Base-by-base conservation (phyloP, 2,888 invertebrate genomes). In the Heliconius aoede region DNA sequence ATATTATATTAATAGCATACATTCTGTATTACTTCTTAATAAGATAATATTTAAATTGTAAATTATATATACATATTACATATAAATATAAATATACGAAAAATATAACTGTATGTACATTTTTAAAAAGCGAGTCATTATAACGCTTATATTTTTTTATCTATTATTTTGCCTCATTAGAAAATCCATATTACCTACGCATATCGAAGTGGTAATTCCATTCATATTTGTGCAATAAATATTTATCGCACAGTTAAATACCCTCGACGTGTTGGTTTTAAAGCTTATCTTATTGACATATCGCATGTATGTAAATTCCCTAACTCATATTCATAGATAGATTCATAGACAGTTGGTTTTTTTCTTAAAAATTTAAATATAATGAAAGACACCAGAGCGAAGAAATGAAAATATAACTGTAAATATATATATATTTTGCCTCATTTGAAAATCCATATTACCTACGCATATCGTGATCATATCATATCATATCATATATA, bases 361-460 rank as follows among this genome's bases (percentile, higher is more conserved):
- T 36, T 36, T 36, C 2, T 36, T n/a, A n/a, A n/a, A n/a, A n/a
- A n/a, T n/a, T n/a, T n/a, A n/a, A n/a, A n/a, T n/a, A n/a, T n/a
- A n/a, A n/a, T n/a, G n/a, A n/a, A n/a, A n/a, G n/a, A n/a, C n/a
- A n/a, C n/a, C n/a, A n/a, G n/a, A n/a, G n/a, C n/a, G n/a, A n/a
- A n/a, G n/a, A n/a, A n/a, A n/a, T n/a, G n/a, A n/a, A n/a, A n/a
- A n/a, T n/a, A n/a, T n/a, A n/a, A n/a, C n/a, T n/a, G n/a, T n/a
- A n/a, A n/a, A n/a, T n/a, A n/a, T n/a, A n/a, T n/a, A n/a, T n/a
- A n/a, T 32, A 32, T 32, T 64, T 36, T 64, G 24, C 32, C 32
- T 64, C n/a, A 64, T 24, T 64, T 64, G 30, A 64, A 64, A 64
- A 64, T 64, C 32, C 62, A 30, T 64, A n/a, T 30, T n/a, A 64